Conservation (phyloP, 1,140 invertebrate genomes). For the Tigriopus japonicus region DNA sequence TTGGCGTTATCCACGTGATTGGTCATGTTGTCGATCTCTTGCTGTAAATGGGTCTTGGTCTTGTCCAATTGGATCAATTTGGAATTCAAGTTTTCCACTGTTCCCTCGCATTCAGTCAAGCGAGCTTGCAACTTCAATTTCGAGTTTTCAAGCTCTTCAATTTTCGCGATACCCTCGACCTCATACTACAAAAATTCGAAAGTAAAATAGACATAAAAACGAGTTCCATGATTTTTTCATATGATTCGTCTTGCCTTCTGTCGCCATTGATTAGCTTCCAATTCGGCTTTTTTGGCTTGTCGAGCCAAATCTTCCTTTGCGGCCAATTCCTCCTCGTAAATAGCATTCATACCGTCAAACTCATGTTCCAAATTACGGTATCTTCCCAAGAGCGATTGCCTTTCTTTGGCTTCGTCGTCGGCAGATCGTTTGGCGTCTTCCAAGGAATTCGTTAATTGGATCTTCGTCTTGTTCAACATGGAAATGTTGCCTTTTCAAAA, state of each 20-base stretch:
- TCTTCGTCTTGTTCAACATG: conserved; percentile 32
- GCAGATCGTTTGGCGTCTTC: conserved; percentile 92
- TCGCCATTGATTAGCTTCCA: not conserved
- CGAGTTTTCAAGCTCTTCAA: conserved; percentile 6
- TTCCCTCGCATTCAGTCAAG: not conserved
- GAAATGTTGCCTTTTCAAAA: conserved; percentile 28
- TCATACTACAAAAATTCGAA: conserved; percentile 35
- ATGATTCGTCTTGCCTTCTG: not conserved
- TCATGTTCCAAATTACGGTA: conserved; percentile 96
- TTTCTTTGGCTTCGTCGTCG: conserved; percentile 79
- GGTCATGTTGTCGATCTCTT: not conserved
- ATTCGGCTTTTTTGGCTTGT: not conserved
- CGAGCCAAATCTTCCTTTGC: not conserved
- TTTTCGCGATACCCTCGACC: conserved; percentile 56
- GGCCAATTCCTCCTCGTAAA: not conserved
- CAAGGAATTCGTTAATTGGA: conserved; percentile 71
- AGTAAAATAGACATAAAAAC: not conserved
- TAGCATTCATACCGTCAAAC: conserved; percentile 73
- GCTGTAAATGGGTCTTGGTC: not conserved
- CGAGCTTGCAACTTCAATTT: conserved; percentile 3
- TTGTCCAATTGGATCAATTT: conserved; percentile 7
- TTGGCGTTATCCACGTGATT: not conserved
- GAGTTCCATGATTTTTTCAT: no score
- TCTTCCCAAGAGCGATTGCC: conserved; percentile 73
- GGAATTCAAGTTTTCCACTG: not conserved